phyloP scores from a whole-genome alignment of 2,797 vertebrate genomes.

The Chaenodraco wilsoni region DNA sequence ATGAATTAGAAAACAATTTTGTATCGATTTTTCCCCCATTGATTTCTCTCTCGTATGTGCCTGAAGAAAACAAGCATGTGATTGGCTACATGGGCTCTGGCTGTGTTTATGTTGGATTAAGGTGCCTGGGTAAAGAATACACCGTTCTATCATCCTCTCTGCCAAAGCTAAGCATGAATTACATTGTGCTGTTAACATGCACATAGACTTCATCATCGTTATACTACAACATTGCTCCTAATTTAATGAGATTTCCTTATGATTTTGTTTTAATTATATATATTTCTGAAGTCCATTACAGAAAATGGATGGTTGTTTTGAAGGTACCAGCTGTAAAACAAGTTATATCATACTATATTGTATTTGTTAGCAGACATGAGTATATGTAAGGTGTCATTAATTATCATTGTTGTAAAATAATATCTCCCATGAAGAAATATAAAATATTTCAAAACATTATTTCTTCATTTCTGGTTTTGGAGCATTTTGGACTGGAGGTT shows the following conservation, averaged over 20 bases:
- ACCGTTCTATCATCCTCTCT: slow-evolving; percentile 8
- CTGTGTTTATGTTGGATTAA: slow-evolving; percentile 44
- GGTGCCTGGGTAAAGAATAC: slow-evolving; percentile 27
- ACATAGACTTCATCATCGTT: not conserved
- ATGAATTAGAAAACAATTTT: slow-evolving; percentile 61
- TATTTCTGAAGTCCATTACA: no score
- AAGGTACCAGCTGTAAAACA: no score
- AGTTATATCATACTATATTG: no score
- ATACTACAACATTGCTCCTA: not conserved
- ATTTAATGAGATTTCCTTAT: not conserved
- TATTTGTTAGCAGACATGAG: no score
- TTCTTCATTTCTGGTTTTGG: no score
- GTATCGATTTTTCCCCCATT: slow-evolving; percentile 53
- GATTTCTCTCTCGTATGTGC: slow-evolving; percentile 54
- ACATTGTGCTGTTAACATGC: not conserved
- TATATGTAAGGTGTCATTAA: no score
- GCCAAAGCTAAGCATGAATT: not conserved
- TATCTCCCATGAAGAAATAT: no score
- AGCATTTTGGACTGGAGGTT: no score
- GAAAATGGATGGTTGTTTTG: no score
- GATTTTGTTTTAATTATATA: no score
- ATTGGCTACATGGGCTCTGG: slow-evolving; percentile 42
- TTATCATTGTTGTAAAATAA: no score
- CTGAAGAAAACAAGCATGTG: slow-evolving; percentile 31
- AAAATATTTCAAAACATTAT: no score